These are phyloP conservation scores for Megaceryle torquata DNA, from an alignment of 2,113 vertebrate species.

Conservation along the genomic window DNA sequence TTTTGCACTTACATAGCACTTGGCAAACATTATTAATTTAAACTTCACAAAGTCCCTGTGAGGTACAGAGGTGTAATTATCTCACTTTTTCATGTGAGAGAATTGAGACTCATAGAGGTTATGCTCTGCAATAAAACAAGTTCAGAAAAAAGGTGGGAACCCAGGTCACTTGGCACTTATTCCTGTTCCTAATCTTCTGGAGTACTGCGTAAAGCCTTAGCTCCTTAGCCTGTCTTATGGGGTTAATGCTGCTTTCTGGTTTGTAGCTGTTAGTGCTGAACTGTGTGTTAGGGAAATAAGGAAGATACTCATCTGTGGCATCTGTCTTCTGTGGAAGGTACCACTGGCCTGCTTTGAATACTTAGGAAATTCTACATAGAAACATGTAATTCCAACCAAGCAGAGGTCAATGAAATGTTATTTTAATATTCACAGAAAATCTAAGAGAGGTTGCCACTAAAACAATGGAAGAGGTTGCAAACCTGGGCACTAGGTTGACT, in stretches of 20 bases:
- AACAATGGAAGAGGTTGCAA: neutral
- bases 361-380: neutral
- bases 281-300: neutral
- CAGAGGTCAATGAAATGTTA: neutral
- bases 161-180: neutral
- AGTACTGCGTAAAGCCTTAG: neutral
- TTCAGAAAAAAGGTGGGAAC: neutral
- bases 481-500: neutral
- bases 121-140: slow-evolving; percentile 5
- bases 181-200: neutral
- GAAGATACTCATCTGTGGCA: neutral
- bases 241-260: neutral
- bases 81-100: slow-evolving; percentile 13
- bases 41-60: neutral
- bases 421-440: neutral
- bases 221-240: neutral
- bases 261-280: neutral
- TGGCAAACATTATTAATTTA: slow-evolving; percentile 35
- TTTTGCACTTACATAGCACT: slow-evolving; percentile 5
- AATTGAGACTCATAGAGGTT: neutral
- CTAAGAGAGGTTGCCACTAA: neutral
- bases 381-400: neutral
- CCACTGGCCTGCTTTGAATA: neutral
- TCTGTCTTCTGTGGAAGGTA: neutral
- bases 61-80: slow-evolving; percentile 29